Percentiles rank a stretch among this genome's conserved stretches.
Evolutionary conservation across 1,140 invertebrate genomes (phyloP).

Genomic region (Mamestra configurata): DNA sequence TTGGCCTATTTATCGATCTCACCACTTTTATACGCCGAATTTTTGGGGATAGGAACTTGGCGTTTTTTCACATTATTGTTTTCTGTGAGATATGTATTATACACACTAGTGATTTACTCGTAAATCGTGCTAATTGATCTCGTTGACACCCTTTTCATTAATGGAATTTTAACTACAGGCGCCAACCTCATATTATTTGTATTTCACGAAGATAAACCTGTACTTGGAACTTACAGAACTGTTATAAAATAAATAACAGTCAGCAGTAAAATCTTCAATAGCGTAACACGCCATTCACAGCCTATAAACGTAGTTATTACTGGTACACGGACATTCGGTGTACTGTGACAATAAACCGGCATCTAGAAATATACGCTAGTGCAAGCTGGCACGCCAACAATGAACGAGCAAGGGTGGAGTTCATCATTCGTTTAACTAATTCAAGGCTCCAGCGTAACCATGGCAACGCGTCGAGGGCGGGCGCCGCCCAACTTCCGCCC

Average conservation of each 20-base stretch:
- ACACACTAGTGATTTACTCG: too few relatives aligned
- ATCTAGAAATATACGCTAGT: constrained; percentile 35
- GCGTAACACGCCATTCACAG: background rate
- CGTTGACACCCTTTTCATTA: background rate
- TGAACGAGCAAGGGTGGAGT: constrained; percentile 57
- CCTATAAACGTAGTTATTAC: constrained; percentile 9
- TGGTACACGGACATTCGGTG: background rate
- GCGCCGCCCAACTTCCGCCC: constrained; percentile 60
- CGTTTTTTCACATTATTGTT: background rate
- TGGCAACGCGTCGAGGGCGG: constrained; percentile 70
- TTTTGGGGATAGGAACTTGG: too few relatives aligned
- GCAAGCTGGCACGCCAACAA: constrained; percentile 56
- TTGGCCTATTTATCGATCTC: too few relatives aligned
- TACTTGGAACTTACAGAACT: background rate
- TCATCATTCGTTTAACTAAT: constrained; percentile 76
- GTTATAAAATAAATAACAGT: background rate
- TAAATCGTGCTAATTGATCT: background rate
- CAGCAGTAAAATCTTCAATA: background rate
- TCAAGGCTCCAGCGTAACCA: constrained; percentile 71
- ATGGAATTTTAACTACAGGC: background rate
- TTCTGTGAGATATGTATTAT: too few relatives aligned
- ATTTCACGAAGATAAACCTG: background rate
- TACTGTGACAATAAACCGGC: constrained; percentile 11
- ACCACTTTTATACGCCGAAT: too few relatives aligned
- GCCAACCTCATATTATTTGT: background rate